These are phyloP conservation scores for Phasianus colchicus DNA, from an alignment of 2,113 vertebrate genomes.

Conservation along the genomic window DNA sequence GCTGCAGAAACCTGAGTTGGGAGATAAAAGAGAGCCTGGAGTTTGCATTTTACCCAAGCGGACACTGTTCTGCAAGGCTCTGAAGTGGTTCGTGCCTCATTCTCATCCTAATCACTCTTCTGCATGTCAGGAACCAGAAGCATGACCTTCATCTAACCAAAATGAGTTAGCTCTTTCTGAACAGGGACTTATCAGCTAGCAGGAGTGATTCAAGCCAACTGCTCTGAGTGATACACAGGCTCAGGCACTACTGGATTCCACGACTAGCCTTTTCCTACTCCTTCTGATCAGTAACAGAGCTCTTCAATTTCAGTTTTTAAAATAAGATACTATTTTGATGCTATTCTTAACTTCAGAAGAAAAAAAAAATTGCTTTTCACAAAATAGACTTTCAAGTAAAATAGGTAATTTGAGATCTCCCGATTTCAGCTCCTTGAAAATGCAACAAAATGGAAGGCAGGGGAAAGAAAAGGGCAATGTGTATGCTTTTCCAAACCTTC, in stretches of 20 bases:
- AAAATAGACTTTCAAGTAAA: background rate
- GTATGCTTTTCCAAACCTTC: background rate
- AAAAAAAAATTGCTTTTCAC: background rate
- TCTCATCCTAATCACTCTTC: background rate
- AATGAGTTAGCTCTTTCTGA: background rate
- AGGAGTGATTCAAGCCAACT: background rate
- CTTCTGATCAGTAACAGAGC: background rate
- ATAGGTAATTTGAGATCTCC: background rate
- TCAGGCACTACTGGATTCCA: background rate
- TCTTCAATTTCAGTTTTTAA: background rate
- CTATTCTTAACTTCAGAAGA: background rate
- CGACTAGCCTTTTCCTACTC: background rate
- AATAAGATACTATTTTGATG: background rate
- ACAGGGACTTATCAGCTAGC: background rate
- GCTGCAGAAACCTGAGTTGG: background rate
- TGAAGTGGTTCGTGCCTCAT: background rate
- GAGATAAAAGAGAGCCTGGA: background rate
- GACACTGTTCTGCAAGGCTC: background rate
- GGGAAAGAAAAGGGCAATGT: background rate
- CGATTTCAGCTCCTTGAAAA: background rate
- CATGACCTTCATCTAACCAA: background rate
- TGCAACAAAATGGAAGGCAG: background rate
- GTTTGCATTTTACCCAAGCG: background rate
- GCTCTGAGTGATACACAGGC: background rate
- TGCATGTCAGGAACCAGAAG: background rate